phyloP scores from a whole-genome alignment of 1,140 invertebrate genomes.

The Batillaria attramentaria region DNA sequence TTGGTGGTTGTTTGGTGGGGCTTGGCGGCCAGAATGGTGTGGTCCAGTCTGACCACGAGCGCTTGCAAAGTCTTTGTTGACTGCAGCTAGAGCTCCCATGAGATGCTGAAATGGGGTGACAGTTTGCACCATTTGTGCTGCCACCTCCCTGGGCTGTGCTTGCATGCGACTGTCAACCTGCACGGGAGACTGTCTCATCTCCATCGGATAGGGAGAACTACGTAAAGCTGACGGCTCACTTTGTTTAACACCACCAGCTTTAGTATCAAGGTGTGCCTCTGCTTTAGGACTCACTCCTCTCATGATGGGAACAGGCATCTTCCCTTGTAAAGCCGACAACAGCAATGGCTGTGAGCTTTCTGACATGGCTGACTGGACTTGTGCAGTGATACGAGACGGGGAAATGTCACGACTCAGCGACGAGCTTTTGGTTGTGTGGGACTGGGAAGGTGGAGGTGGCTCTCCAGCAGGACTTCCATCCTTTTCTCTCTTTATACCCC shows the following conservation, averaged over 20 bases:
- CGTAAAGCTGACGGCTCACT: not conserved
- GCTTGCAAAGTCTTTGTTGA: not conserved
- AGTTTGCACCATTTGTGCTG: not conserved
- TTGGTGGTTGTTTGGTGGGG: not conserved
- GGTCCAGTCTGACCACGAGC: too few species aligned
- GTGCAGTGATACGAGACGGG: conserved; percentile 44
- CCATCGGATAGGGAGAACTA: not conserved
- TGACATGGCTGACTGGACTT: conserved; percentile 42
- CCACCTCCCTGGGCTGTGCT: not conserved
- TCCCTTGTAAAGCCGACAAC: conserved; percentile 43
- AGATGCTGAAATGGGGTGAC: not conserved
- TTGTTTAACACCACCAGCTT: conserved; percentile 12
- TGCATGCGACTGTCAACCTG: not conserved
- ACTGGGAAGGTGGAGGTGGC: not conserved
- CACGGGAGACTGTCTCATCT: not conserved
- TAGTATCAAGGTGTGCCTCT: not conserved
- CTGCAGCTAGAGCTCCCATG: not conserved
- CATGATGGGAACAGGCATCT: conserved; percentile 33
- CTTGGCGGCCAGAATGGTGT: not conserved
- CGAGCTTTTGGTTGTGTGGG: conserved; percentile 40
- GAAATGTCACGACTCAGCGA: conserved; percentile 45
- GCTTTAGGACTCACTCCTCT: not conserved
- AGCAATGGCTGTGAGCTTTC: conserved; percentile 37
- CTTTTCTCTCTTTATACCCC: too few species aligned
- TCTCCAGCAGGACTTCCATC: too few species aligned